Evolutionary conservation across 2,113 vertebrate genomes (phyloP), one percentile per base, ranked within the genome.

Genomic region (Nesoenas mayeri): DNA sequence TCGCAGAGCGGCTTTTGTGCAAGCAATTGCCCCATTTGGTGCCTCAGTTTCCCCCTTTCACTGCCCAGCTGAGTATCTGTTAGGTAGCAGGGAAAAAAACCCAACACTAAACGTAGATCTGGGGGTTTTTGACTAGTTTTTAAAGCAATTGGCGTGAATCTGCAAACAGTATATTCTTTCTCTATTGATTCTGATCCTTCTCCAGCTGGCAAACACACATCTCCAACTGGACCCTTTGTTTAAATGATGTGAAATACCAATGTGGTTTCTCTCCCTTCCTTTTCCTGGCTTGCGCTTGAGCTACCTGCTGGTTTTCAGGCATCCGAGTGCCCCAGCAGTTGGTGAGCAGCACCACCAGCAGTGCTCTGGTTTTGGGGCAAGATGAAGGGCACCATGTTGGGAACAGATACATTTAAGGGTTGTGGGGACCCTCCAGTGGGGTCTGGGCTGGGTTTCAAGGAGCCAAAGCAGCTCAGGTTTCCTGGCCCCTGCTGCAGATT

Each of bases 321-420:
- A 62, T 34, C 40, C 1, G 3, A 18, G 32, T 18, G 31, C 24
- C 61, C 36, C 0, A 0, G n/a, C 19, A 4, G n/a, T 3, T 47
- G 9, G 48, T 1, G 1, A 71, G 60, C 78, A 50, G 47, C 60
- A 6, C 31, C 56, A 5, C 36, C 83, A 40, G 28, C 10, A 22
- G 7, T 1, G 1, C 47, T 9, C 4, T 0, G 0, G 11, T 4
- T 58, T 34, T 2, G 18, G 65, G 54, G 19, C 1, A 4, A 22
- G 32, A 25, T 6, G 48, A 34, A 62, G 40, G 67, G 21, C 12
- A 3, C 21, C 0, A 1, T 1, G 15, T 1, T 13, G 36, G 79
- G 34, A 66, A 42, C 6, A 19, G 78, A 71, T 7, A 3, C 2
- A 7, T 34, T 18, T 6, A 14, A 38, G 29, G 32, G 34, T 29